Evolutionary conservation across 23 tunicate genomes (phyloP).

Genomic region (Diplosoma virens): DNA sequence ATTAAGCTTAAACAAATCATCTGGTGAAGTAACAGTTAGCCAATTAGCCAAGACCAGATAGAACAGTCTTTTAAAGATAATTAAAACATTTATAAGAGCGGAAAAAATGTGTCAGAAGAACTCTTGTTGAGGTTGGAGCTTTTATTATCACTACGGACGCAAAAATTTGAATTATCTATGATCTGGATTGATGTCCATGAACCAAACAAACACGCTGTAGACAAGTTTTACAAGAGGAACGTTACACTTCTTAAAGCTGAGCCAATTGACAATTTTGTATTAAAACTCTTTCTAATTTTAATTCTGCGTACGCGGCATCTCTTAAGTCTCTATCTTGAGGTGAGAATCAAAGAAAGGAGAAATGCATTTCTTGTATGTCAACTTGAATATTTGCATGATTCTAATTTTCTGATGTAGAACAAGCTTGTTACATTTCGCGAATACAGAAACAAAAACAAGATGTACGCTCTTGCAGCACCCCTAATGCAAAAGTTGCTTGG

Average conservation of each 20-base stretch:
- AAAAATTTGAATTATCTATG: constrained; percentile 24
- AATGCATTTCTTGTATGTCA: constrained; percentile 25
- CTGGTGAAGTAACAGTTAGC: too few species aligned
- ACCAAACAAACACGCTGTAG: constrained; percentile 36
- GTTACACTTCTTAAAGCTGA: constrained; percentile 33
- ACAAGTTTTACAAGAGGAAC: constrained; percentile 22
- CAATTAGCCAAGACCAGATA: constrained; percentile 54
- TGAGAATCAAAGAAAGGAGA: constrained; percentile 39
- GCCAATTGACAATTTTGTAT: constrained; percentile 30
- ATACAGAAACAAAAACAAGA: constrained; percentile 46
- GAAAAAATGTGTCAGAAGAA: constrained; percentile 44
- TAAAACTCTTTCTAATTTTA: constrained; percentile 39
- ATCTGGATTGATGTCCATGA: constrained; percentile 43
- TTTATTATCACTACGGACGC: constrained; percentile 15
- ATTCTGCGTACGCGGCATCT: constrained; percentile 35
- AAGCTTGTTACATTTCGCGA: constrained; percentile 33
- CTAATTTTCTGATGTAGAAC: constrained; percentile 21
- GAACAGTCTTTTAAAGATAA: constrained; percentile 52
- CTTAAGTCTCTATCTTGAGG: constrained; percentile 32
- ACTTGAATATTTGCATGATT: constrained; percentile 42
- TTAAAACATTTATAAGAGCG: constrained; percentile 30
- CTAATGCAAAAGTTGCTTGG: constrained; percentile 48
- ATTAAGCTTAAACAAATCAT: too few species aligned
- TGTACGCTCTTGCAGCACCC: constrained; percentile 47
- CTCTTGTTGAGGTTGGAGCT: constrained; percentile 35